These are phyloP conservation scores for Leptobrachium ailaonicum DNA, from an alignment of 2,113 vertebrate species.

Conservation along the genomic window DNA sequence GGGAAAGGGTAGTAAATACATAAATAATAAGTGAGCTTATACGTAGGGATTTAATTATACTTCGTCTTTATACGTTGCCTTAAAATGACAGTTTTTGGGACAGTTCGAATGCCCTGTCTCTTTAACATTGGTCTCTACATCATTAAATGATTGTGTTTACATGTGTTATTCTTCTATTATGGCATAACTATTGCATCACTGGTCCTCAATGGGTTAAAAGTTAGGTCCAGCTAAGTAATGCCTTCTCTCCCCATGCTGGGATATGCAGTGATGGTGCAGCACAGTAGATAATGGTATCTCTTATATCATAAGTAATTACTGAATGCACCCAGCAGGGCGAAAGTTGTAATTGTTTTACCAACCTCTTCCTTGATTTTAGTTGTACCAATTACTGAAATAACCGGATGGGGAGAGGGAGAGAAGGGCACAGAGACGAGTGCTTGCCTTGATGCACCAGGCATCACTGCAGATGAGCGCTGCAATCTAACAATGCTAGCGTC, in stretches of 20 bases:
- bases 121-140: too few relatives aligned
- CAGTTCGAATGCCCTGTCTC: too few relatives aligned
- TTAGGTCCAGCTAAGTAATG: too few relatives aligned
- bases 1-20: too few relatives aligned
- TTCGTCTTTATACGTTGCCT: too few relatives aligned
- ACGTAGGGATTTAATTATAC: too few relatives aligned
- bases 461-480: not conserved
- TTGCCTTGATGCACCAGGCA: not conserved
- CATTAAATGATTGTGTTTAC: too few relatives aligned
- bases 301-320: conserved; percentile 2
- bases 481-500: not conserved
- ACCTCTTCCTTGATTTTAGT: conserved; percentile 49
- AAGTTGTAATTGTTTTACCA: conserved; percentile 27
- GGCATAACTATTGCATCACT: too few relatives aligned
- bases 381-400: conserved; percentile 60
- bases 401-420: conserved; percentile 43
- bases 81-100: too few relatives aligned
- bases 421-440: not conserved
- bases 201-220: too few relatives aligned
- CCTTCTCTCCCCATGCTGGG: not conserved
- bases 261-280: conserved; percentile 9
- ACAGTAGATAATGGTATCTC: conserved; percentile 12
- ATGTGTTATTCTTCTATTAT: too few relatives aligned
- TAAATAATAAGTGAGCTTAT: too few relatives aligned
- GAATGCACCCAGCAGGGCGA: not conserved